Base-by-base conservation (phyloP, 2,113 vertebrate species). In the Cololabis saira region DNA sequence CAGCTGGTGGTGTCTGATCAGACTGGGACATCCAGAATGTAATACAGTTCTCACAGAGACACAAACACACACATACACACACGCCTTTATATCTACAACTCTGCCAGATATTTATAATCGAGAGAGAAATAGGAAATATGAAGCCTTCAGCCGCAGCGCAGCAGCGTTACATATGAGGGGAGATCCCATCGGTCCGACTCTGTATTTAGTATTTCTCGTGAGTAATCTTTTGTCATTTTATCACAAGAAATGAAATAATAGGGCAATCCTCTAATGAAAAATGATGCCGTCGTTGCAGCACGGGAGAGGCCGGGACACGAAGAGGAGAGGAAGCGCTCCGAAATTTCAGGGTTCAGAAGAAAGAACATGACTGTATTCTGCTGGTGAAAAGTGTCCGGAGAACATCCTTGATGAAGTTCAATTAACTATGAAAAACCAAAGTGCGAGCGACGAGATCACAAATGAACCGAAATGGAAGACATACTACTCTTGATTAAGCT, bases 221-320 rank as follows among this genome's bases (percentile, higher is more conserved):
- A 91, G 87, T 90, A 91, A 91, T 91, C 86, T 88, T 88, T 88
- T 91, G 89, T 90, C 90, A 87, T 89, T 90, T 89, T 91, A 91
- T 91, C 87, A 90, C 89, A 84, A 85, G 83, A 83, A 89, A 85
- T 90, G 78, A 90, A 89, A 90, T 90, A 90, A 89, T 90, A 86
- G 87, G 81, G 76, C 79, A 83, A 88, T 84, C 80, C 73, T 87
- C 82, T 91, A 89, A 89, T 90, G 87, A 91, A 87, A 90, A 89
- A 91, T 80, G 87, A 88, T 78, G 76, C 76, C 3, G 56, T 49
- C 69, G 62, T 79, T 18, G 70, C 67, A 1, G 79, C 74, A 71
- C 76, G 67, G 69, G 53, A 79, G 76, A 81, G 79, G 82, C 67
- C 62, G 56, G 76, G 74, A 86, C 82, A 87, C 80, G 85, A 85